Evolutionary conservation across 2,888 invertebrate genomes (phyloP).

Genomic region (Clanis bilineata): DNA sequence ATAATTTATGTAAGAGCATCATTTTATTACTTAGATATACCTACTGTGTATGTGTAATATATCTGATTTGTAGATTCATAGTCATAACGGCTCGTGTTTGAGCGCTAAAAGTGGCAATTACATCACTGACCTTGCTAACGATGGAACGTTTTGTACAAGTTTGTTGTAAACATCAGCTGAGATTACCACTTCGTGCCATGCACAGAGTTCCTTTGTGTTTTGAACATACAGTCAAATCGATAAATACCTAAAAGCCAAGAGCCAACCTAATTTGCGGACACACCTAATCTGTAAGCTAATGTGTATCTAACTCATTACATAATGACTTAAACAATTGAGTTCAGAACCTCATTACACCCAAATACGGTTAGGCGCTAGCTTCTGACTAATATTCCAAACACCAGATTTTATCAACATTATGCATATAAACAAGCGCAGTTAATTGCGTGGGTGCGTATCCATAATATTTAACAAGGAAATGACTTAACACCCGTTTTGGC

Average conservation of each 20-base stretch:
- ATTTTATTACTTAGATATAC: background rate
- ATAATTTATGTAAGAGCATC: too few species aligned
- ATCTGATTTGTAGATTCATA: slow-evolving; percentile 19
- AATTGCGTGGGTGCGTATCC: background rate
- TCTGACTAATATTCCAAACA: background rate
- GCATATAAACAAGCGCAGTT: background rate
- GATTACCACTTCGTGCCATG: slow-evolving; percentile 45
- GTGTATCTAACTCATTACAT: background rate
- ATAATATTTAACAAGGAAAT: slow-evolving; percentile 43
- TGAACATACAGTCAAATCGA: background rate
- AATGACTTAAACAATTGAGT: slow-evolving; percentile 2
- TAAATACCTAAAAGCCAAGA: background rate
- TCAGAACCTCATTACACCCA: background rate
- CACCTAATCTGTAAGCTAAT: background rate
- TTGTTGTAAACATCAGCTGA: slow-evolving; percentile 62
- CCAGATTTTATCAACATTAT: background rate
- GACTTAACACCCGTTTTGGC: slow-evolving; percentile 42
- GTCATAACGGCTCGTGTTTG: slow-evolving; percentile 53
- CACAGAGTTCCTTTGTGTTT: slow-evolving; percentile 20
- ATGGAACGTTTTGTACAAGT: slow-evolving; percentile 51
- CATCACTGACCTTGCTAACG: slow-evolving; percentile 74
- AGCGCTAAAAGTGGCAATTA: slow-evolving; percentile 75
- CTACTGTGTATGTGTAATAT: background rate
- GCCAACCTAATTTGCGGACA: background rate
- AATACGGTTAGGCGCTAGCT: background rate